phyloP scores from a whole-genome alignment of 2,888 invertebrate genomes.

The Chaetoderma sp. region DNA sequence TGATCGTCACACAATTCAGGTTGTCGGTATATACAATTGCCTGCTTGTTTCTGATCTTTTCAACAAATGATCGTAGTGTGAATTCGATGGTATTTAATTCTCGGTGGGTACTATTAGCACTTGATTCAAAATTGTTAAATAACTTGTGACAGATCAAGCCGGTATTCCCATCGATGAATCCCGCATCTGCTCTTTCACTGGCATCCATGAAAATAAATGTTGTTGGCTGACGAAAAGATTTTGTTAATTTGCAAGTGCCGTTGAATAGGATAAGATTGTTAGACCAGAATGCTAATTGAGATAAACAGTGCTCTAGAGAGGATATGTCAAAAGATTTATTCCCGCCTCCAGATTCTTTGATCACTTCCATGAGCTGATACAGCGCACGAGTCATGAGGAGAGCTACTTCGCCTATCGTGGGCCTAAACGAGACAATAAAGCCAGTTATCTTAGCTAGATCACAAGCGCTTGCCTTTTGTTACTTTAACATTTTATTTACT shows the following conservation, averaged over 20 bases:
- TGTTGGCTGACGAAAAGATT: neutral
- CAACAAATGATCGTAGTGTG: neutral
- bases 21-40: constrained; percentile 7
- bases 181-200: neutral
- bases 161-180: too few species aligned
- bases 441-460: neutral
- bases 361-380: too few species aligned
- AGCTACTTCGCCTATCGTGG: neutral
- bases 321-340: too few species aligned
- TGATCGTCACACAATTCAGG: constrained; percentile 7
- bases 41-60: neutral
- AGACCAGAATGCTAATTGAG: too few species aligned
- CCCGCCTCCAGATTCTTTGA: too few species aligned
- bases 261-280: neutral
- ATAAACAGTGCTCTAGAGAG: too few species aligned
- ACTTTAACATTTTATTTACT: neutral
- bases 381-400: too few species aligned
- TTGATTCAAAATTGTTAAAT: too few species aligned
- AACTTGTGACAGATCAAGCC: too few species aligned
- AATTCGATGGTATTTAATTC: too few species aligned
- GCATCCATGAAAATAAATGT: neutral
- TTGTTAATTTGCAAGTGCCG: neutral
- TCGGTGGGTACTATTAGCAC: too few species aligned
- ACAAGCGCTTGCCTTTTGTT: neutral
- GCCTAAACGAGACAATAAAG: neutral